Evolutionary conservation across 2,888 invertebrate genomes (phyloP), one percentile per base, ranked within the genome.

Genomic region (Drosophila quinaria): DNA sequence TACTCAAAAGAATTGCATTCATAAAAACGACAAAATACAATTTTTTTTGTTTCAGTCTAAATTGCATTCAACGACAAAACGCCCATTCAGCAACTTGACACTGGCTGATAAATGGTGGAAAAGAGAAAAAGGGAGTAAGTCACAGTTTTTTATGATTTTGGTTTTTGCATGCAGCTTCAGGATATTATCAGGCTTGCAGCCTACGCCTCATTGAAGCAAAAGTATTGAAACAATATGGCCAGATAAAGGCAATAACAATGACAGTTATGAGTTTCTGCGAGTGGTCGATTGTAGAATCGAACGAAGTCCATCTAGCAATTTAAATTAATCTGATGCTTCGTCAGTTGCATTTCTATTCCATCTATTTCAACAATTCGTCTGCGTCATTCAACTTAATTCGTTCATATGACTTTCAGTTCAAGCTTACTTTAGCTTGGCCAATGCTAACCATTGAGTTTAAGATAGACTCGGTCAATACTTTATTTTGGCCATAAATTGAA

Each of bases 221-320:
- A 62, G 74, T 68, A 77, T 68, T 72, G 83, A 50, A 68, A 49
- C 81, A 81, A 82, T 75, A 76, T 82, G 58, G 79, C 68, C 82
- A 69, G 63, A 66, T 59, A 46, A 49, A 33, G 56, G 70, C 83
- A 76, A 82, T 81, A 73, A 65, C 80, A 80, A 68, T 76, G 81
- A 73, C 73, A 76, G 83, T 73, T 81, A 85, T 85, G 86, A 81
- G 86, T 67, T 71, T 80, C 80, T 62, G 42, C 47, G 25, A 59
- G 33, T 51, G 52, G 42, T 19, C 19, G 31, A 54, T 29, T 31
- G 31, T 10, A 13, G 17, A 59, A 41, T 67, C 54, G 35, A 63
- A 49, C 50, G 41, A 25, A 6, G n/a, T 25, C 22, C 46, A 39
- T 51, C 42, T n/a, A 39, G 59, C 70, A 64, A 51, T 70, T 64